Percentiles rank a stretch among this genome's conserved stretches.
Evolutionary conservation across 2,113 vertebrate species (phyloP).

Genomic region (Solea senegalensis): DNA sequence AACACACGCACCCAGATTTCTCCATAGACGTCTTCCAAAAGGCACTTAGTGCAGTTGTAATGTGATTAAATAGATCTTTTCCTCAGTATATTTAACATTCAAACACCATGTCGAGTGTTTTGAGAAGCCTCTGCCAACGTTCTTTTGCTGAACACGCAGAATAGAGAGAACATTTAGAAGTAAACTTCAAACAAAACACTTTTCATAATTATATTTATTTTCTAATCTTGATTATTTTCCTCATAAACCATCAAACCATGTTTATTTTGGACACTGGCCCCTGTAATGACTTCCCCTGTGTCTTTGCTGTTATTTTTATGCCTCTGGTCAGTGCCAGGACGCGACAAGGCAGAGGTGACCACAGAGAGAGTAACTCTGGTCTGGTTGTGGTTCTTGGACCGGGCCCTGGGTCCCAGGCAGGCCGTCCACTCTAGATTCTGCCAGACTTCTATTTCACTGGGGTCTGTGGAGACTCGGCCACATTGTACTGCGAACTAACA

Average conservation of each 20-base stretch:
- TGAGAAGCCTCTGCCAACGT: slow-evolving; percentile 7
- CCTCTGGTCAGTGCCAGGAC: slow-evolving; percentile 51
- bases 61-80: slow-evolving; percentile 16
- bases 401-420: slow-evolving; percentile 31
- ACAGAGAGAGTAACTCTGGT: slow-evolving; percentile 64
- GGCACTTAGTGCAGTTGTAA: not conserved
- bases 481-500: slow-evolving; percentile 25
- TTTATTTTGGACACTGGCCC: slow-evolving; percentile 70
- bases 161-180: slow-evolving; percentile 37
- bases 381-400: slow-evolving; percentile 73
- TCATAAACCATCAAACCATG: slow-evolving; percentile 49
- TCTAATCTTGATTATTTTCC: slow-evolving; percentile 48
- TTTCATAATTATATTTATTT: slow-evolving; percentile 56
- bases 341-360: slow-evolving; percentile 63
- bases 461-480: slow-evolving; percentile 20
- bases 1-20: not conserved
- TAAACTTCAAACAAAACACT: slow-evolving; percentile 31
- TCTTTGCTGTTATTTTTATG: slow-evolving; percentile 75
- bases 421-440: slow-evolving; percentile 54
- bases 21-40: not conserved
- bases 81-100: slow-evolving; percentile 5
- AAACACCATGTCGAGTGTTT: slow-evolving; percentile 9
- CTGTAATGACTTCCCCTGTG: slow-evolving; percentile 66
- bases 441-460: slow-evolving; percentile 48
- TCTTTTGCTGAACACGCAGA: slow-evolving; percentile 32